Base-by-base conservation (phyloP, 1,140 invertebrate species). In the Tenebrio molitor region DNA sequence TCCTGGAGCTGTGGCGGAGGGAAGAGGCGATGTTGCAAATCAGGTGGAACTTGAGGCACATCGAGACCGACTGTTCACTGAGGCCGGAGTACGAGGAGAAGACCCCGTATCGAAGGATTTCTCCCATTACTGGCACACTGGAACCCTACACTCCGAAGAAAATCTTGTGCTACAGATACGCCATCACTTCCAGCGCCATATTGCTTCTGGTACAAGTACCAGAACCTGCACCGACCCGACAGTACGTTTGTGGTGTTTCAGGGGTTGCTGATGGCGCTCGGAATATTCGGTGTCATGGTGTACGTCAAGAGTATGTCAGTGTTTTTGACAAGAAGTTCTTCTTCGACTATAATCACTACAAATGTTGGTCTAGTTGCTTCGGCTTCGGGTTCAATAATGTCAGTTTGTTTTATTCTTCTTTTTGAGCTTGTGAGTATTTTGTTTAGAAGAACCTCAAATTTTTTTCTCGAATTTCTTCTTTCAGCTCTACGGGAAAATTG, bases 1-100 rank as follows among this genome's bases (percentile, higher is more conserved):
- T 95, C 83, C 81, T 97, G 74, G 96, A 97, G 84, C 85, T 97
- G 64, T 99, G 97, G 97, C 97, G 97, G 84, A 86, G 96, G 36
- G 93, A 95, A 81, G 92, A 93, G 0, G 91, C 92, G 0, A 90
- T 93, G 82, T 93, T 96, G 78, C 95, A 93, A 3, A 93, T 96
- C 81, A 70, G 72, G 53, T 97, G 95, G 95, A 94, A 95, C 83
- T 16, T 72, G 21, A 36, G 29, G 1, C 25, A 36, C 7, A 68
- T 69, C 19, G 34, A 67, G 44, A 10, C 42, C 0, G 74, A 75
- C 19, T 44, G 21, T 41, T 44, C 58, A 14, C 10, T 36, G 68
- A 53, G 69, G 83, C 79, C 66, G 80, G 91, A 23, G 80, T 95
- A 50, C 87, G 90, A 6, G 88, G 93, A 78, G 86, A 92, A 44